Evolutionary conservation across 2,888 invertebrate species (phyloP).

Genomic region (Furcula furcula): DNA sequence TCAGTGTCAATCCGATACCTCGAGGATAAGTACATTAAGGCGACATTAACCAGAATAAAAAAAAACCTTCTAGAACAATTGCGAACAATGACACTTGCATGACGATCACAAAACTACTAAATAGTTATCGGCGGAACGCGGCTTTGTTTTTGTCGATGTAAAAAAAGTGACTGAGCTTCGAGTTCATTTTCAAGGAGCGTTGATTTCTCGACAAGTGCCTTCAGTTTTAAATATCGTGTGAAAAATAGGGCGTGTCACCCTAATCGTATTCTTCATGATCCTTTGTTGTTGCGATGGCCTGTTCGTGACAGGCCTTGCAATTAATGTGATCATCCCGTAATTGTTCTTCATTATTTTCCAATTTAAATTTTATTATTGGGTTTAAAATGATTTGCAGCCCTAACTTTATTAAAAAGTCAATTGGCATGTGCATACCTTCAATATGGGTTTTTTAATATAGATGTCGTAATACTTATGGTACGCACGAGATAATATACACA

Average conservation of each 20-base stretch:
- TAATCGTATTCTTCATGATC: constrained; percentile 13
- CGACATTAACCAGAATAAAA: constrained; percentile 13
- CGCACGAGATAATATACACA: no score
- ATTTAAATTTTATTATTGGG: constrained; percentile 12
- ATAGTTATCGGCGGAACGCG: constrained; percentile 5
- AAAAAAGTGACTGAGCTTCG: constrained; percentile 8
- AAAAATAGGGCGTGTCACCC: constrained; percentile 23
- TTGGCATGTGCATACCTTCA: no score
- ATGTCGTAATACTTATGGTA: no score
- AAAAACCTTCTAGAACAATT: constrained; percentile 24
- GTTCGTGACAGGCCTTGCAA: constrained; percentile 27
- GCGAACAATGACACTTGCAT: constrained; percentile 14
- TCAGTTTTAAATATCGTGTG: constrained; percentile 18
- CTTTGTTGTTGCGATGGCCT: constrained; percentile 22
- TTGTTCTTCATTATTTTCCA: constrained; percentile 10
- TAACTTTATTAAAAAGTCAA: neutral
- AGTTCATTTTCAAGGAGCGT: constrained; percentile 16
- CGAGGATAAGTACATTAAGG: constrained; percentile 9
- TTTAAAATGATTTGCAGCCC: constrained; percentile 5
- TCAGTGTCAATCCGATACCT: neutral
- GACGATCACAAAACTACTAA: constrained; percentile 9
- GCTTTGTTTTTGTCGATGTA: constrained; percentile 5
- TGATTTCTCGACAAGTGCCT: constrained; percentile 16
- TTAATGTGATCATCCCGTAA: constrained; percentile 12
- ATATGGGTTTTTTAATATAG: no score